Conservation (phyloP, 2,797 vertebrate species). For the Chanos chanos region DNA sequence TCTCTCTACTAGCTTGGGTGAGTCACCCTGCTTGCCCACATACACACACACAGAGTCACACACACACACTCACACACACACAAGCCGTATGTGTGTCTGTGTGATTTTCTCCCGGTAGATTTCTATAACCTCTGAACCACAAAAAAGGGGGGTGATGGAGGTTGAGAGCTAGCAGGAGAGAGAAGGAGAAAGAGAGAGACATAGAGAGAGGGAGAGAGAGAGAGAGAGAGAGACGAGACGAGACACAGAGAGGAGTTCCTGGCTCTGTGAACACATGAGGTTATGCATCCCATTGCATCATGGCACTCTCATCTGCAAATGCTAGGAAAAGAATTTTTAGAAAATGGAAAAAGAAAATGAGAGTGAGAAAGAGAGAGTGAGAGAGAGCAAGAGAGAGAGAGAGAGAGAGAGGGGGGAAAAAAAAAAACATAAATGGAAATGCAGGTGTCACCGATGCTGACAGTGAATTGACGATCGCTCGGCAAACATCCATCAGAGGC, state of each 20-base stretch:
- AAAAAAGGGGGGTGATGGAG: conserved; percentile 21
- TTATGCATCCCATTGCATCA: conserved; percentile 43
- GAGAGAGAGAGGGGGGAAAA: conserved; percentile 9
- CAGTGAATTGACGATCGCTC: conserved; percentile 53
- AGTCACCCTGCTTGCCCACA: conserved; percentile 48
- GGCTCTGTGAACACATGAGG: conserved; percentile 53
- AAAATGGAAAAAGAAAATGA: conserved; percentile 4
- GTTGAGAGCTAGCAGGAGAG: conserved; percentile 42
- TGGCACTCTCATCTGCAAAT: conserved; percentile 27
- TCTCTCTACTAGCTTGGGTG: conserved; percentile 50
- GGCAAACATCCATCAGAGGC: conserved; percentile 58
- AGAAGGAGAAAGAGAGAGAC: conserved; percentile 19
- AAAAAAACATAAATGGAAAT: conserved; percentile 22
- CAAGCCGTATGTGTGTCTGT: neutral
- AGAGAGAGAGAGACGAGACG: conserved; percentile 3
- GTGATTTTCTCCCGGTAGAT: conserved; percentile 44
- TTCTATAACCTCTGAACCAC: conserved; percentile 60
- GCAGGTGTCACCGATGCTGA: conserved; percentile 38
- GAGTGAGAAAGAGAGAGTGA: conserved; percentile 5
- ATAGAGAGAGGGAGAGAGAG: neutral
- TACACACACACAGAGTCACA: conserved; percentile 28
- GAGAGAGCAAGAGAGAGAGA: neutral
- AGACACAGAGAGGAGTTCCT: conserved; percentile 28
- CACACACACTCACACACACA: conserved; percentile 21
- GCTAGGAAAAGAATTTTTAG: conserved; percentile 43